Evolutionary conservation across 1,140 invertebrate genomes (phyloP), one percentile per base, ranked within the genome.

Genomic region (Pomacea maculata): DNA sequence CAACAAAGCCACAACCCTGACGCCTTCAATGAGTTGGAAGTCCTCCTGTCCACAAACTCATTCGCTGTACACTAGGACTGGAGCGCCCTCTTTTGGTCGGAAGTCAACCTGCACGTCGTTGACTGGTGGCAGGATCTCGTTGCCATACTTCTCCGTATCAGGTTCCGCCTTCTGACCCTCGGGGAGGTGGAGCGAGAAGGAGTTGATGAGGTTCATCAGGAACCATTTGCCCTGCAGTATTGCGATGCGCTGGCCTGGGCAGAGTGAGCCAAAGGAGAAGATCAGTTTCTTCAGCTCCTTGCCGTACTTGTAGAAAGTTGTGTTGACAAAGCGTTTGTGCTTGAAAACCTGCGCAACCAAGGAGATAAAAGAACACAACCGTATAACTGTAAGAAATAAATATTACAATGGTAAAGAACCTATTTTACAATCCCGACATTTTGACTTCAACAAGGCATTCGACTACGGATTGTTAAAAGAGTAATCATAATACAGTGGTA

Each of bases 41-140:
- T 1, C 9, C 1, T 57, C n/a, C 0, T 17, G 34, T 4, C 34
- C 34, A 68, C 64, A 34, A 54, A 11, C n/a, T 81, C 75, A 17
- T 14, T 65, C n/a, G 61, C 71, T 54, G 75, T 63, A 87, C 12
- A 83, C 78, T 14, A 88, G 80, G 54, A 81, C 73, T 21, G 82
- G 75, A 29, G 77, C 81, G 45, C 81, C 82, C 45, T 86, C 76
- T 75, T 82, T 80, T 17, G 81, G 70, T 64, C 79, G 75, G 80
- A 84, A 88, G 54, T 83, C 52, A 25, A 88, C 82, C 73, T 87
- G 82, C 9, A 92, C 89, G 75, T 92, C 91, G 73, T 88, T 88
- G 74, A 84, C 84, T 57, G 91, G 90, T 29, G 91, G 90, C n/a
- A 92, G 82, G 82, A 92, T 90, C 85, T 92, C 91, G 84, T 92